Evolutionary conservation across 2,888 invertebrate species (phyloP).

Genomic region (Nipponacmea schrenckii): DNA sequence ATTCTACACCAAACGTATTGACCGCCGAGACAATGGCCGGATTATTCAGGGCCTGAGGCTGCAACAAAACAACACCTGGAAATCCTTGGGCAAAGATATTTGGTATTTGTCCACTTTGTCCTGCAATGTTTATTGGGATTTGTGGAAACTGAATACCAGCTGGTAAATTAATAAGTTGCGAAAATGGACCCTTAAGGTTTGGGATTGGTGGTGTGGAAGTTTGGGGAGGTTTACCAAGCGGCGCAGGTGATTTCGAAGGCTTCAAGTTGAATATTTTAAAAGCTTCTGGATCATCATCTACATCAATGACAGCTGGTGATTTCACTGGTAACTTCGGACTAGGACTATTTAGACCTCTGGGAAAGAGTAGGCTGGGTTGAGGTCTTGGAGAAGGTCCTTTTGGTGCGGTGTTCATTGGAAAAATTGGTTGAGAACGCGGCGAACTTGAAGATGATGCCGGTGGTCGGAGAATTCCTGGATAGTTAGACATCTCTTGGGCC

Average conservation of each 20-base stretch:
- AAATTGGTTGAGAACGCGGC: constrained; percentile 18
- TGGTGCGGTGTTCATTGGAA: neutral
- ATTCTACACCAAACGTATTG: neutral
- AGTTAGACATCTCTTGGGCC: neutral
- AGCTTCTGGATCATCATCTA: constrained; percentile 45
- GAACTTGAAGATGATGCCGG: constrained; percentile 18
- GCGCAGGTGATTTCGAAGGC: constrained; percentile 34
- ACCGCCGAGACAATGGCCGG: neutral
- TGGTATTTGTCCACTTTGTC: neutral
- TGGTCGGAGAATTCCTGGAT: neutral
- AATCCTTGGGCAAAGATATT: neutral
- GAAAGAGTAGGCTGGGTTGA: constrained; percentile 2
- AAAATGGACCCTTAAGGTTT: neutral
- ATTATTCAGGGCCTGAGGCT: neutral
- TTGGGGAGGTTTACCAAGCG: neutral
- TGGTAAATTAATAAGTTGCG: neutral
- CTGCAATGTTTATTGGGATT: neutral
- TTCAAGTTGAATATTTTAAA: constrained; percentile 57
- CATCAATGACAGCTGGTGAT: constrained; percentile 13
- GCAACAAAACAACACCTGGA: neutral
- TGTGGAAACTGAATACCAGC: neutral
- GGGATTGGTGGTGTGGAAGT: neutral
- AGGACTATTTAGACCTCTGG: constrained; percentile 26
- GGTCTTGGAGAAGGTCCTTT: constrained; percentile 5
- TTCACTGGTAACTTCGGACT: constrained; percentile 25